Evolutionary conservation across 2,888 invertebrate genomes (phyloP).

Genomic region (Caenorhabditis zanzibari): DNA sequence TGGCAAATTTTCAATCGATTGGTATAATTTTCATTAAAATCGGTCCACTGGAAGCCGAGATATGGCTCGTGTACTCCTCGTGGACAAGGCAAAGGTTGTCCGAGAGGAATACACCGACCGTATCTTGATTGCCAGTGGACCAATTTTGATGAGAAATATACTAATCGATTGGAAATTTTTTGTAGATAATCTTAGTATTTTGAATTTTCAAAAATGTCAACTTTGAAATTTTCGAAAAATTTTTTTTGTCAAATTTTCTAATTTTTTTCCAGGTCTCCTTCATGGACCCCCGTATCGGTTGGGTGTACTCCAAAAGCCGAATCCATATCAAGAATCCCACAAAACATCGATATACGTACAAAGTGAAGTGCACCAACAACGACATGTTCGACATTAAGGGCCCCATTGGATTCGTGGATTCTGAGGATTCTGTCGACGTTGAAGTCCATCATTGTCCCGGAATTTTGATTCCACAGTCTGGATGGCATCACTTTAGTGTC

Average conservation of each 20-base stretch:
- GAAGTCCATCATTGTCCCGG: constrained; percentile 21
- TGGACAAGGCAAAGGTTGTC: too few relatives aligned
- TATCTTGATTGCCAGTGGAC: too few relatives aligned
- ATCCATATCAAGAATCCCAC: constrained; percentile 11
- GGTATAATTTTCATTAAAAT: too few relatives aligned
- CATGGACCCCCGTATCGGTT: constrained; percentile 23
- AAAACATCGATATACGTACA: constrained; percentile 14
- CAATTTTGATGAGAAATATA: too few relatives aligned
- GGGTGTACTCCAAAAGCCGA: constrained; percentile 2
- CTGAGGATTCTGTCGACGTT: not conserved
- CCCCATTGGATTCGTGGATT: constrained; percentile 23
- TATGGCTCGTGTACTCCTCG: too few relatives aligned
- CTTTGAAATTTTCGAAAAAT: too few relatives aligned
- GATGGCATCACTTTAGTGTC: constrained; percentile 28
- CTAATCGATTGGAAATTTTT: too few relatives aligned
- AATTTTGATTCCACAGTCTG: constrained; percentile 8
- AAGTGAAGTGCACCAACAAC: constrained; percentile 16
- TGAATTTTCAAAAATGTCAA: not conserved
- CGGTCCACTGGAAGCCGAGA: too few relatives aligned
- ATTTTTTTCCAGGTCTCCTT: constrained; percentile 19
- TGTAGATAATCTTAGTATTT: too few relatives aligned
- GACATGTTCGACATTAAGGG: constrained; percentile 4
- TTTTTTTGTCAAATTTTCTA: too few relatives aligned
- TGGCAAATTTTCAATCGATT: too few relatives aligned
- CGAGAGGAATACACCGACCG: too few relatives aligned